Evolutionary conservation across 2,888 invertebrate genomes (phyloP).

Genomic region (Galerucella calmariensis): DNA sequence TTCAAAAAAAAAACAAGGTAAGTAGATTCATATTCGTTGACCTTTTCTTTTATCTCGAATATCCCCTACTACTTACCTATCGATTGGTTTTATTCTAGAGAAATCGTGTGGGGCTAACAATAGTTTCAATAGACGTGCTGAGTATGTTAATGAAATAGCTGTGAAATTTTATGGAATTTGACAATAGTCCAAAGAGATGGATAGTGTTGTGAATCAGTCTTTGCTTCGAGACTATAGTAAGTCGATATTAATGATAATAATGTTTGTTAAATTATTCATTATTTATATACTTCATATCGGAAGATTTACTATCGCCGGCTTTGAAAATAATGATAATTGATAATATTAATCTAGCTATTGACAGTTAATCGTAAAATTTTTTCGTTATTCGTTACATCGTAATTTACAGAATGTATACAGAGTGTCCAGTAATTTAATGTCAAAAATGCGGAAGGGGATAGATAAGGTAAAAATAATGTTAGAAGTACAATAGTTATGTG

Average conservation of each 20-base stretch:
- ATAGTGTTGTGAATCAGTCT: conserved; percentile 23
- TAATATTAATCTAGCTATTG: too few species aligned
- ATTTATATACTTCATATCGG: too few species aligned
- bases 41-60: conserved; percentile 6
- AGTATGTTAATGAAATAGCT: not conserved
- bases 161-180: conserved; percentile 9
- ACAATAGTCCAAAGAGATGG: conserved; percentile 6
- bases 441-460: too few species aligned
- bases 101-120: not conserved
- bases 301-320: too few species aligned
- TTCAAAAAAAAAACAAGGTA: not conserved
- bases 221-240: conserved; percentile 24
- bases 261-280: too few species aligned
- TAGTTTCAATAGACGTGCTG: not conserved
- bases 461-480: too few species aligned
- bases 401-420: too few species aligned
- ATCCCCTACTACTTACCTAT: not conserved
- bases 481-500: too few species aligned
- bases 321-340: too few species aligned
- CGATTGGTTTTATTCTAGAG: not conserved
- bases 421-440: too few species aligned
- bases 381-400: too few species aligned
- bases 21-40: not conserved
- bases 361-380: too few species aligned
- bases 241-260: not conserved